These are phyloP conservation scores for Ellobium chinense DNA, from an alignment of 2,888 invertebrate species.

Conservation along the genomic window DNA sequence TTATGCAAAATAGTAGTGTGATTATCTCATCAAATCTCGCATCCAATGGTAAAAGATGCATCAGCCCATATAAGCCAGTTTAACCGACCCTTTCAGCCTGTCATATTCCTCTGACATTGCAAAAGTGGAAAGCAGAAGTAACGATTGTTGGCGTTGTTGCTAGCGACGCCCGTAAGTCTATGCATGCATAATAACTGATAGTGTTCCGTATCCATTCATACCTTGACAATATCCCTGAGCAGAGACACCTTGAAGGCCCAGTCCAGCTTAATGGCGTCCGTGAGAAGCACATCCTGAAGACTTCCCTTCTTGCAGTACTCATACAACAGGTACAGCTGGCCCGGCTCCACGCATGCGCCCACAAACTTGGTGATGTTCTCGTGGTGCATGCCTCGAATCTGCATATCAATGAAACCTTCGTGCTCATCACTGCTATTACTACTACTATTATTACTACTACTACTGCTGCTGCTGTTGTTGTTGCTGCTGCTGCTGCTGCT, in stretches of 20 bases:
- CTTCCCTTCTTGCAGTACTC: constrained; percentile 77
- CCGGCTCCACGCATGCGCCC: constrained; percentile 69
- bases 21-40: no score
- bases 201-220: no score
- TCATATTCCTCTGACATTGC: no score
- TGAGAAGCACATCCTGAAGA: constrained; percentile 70
- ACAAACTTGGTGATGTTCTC: constrained; percentile 70
- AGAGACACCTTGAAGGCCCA: constrained; percentile 70
- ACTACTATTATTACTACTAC: no score
- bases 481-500: neutral
- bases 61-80: no score
- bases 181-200: no score
- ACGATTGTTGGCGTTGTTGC: no score
- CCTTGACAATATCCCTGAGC: constrained; percentile 36
- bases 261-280: constrained; percentile 72
- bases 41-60: no score
- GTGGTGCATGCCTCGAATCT: constrained; percentile 59
- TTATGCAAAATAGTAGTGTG: no score
- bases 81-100: no score
- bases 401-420: neutral
- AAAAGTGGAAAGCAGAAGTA: no score
- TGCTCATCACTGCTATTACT: neutral
- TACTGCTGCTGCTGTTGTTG: neutral
- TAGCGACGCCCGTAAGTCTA: no score
- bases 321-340: constrained; percentile 66